Evolutionary conservation across 1,140 invertebrate species (phyloP).

Genomic region (Ceratosolen fusciceps): DNA sequence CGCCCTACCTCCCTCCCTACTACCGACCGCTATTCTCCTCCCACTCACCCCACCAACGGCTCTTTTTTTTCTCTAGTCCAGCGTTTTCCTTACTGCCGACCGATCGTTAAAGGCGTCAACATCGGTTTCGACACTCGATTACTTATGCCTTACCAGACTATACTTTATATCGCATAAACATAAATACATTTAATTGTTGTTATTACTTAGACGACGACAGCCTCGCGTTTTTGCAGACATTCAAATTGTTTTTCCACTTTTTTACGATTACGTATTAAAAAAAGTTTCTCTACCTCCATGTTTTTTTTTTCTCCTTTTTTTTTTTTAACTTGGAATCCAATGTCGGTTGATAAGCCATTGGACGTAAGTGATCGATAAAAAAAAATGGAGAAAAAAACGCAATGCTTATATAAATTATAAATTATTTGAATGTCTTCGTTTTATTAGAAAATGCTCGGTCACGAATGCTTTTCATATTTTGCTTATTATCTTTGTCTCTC

Average conservation of each 20-base stretch:
- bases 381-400: too few relatives aligned
- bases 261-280: not conserved
- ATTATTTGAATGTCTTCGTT: not conserved
- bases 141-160: not conserved
- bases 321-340: slow-evolving; percentile 17
- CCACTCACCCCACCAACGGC: too few relatives aligned
- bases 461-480: slow-evolving; percentile 17
- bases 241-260: not conserved
- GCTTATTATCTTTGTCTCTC: too few relatives aligned
- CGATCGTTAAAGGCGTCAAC: not conserved
- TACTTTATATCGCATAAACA: not conserved
- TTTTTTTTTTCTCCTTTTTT: too few relatives aligned
- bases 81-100: not conserved
- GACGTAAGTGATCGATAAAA: slow-evolving; percentile 29
- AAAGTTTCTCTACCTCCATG: too few relatives aligned
- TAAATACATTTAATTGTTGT: slow-evolving; percentile 22
- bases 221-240: not conserved
- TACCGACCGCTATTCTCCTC: too few relatives aligned
- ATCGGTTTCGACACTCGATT: slow-evolving; percentile 10
- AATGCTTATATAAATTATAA: slow-evolving; percentile 28
- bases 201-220: slow-evolving; percentile 7
- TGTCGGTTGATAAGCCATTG: slow-evolving; percentile 18
- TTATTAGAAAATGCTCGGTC: not conserved
- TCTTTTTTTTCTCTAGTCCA: too few relatives aligned
- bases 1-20: too few relatives aligned